Base-by-base conservation (phyloP, 2,888 invertebrate genomes). In the Eilema sororculum region DNA sequence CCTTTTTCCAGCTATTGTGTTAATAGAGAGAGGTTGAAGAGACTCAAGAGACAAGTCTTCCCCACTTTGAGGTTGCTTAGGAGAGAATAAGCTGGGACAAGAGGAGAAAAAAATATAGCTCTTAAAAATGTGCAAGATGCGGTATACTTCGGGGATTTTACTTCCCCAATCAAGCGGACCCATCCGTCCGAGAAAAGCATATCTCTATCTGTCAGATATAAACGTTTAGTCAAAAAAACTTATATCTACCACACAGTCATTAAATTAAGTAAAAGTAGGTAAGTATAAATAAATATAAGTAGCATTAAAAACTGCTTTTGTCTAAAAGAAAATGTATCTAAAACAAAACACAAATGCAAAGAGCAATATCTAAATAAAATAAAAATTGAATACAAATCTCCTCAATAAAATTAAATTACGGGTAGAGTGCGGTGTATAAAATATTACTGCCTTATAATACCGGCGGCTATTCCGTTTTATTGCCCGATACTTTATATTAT, bases 321-420 rank as follows among this genome's bases (percentile, higher is more conserved):
- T 52, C 20, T 78, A 67, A 67, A 74, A 58, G 56, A 65, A 70
- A 80, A 20, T 5, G 52, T n/a, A 20, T 20, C 69, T 78, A 74
- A n/a, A 66, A 52, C 65, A 73, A n/a, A 25, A 22, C 57, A 61
- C 20, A 20, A 2, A 24, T 65, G 56, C 56, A 41, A 60, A 72
- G 52, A 13, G 68, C 75, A 69, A 71, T 82, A 75, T 73, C 78
- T 72, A 76, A 73, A 76, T 4, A 52, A n/a, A 20, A 52, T 20
- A 52, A 52, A 52, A 20, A 46, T 52, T 52, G 52, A 52, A 52
- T 52, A 52, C 52, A 52, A 81, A 81, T 82, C 73, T 74, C 69
- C 67, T 63, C 71, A 80, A 81, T 81, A 82, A 81, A 81, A 82
- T 82, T 68, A 78, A 82, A 80, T 80, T 75, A 78, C 71, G 73